phyloP scores from a whole-genome alignment of 2,113 vertebrate genomes.

The Motacilla tschutschensis region DNA sequence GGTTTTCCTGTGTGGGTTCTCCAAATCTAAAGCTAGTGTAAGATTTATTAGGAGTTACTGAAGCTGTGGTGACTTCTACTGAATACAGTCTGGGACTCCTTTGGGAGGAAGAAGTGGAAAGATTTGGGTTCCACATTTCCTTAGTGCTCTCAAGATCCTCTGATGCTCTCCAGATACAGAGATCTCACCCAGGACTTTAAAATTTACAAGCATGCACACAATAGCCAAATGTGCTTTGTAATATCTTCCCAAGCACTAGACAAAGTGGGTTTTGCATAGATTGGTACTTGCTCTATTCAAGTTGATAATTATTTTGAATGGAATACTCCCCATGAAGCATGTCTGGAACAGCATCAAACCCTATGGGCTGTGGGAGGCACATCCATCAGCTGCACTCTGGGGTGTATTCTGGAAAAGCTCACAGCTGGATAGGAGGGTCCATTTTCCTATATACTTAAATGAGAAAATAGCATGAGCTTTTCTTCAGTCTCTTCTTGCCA shows the following conservation, averaged over 20 bases:
- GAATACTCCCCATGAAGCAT: constrained; percentile 51
- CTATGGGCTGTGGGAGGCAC: constrained; percentile 22
- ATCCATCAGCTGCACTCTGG: constrained; percentile 32
- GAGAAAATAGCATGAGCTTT: constrained; percentile 36
- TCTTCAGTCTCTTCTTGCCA: constrained; percentile 33
- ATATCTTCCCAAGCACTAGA: constrained; percentile 30
- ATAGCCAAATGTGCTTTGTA: constrained; percentile 44
- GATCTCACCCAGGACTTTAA: constrained; percentile 18
- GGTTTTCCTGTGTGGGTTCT: constrained; percentile 19
- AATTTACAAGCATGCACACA: constrained; percentile 23
- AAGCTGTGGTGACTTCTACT: constrained; percentile 1
- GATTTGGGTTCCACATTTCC: constrained; percentile 21
- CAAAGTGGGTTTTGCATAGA: constrained; percentile 27
- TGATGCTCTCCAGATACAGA: constrained; percentile 30
- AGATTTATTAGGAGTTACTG: constrained; percentile 23
- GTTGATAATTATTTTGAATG: constrained; percentile 59
- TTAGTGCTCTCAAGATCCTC: background rate
- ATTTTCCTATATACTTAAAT: constrained; percentile 41
- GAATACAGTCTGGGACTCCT: background rate
- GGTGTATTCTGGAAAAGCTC: constrained; percentile 47
- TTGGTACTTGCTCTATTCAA: constrained; percentile 37
- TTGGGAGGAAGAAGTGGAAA: constrained; percentile 5
- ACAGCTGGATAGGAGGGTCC: constrained; percentile 51
- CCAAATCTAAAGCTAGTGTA: background rate
- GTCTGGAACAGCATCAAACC: constrained; percentile 53